Evolutionary conservation across 1,140 invertebrate species (phyloP), one percentile per base, ranked within the genome.

Genomic region (Archivesica marissinica): DNA sequence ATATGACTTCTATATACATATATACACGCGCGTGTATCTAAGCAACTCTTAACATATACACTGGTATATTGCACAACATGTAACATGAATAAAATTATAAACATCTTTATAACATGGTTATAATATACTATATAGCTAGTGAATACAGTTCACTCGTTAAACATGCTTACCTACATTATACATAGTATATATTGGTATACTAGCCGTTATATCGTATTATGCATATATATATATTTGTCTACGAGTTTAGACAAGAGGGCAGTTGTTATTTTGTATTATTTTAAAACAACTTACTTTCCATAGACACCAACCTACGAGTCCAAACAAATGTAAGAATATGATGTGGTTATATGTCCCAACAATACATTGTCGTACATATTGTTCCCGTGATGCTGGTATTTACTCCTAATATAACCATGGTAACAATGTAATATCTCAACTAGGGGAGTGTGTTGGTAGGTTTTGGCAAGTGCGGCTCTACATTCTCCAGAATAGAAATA

Each of bases 61-160:
- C 7, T 7, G 54, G 13, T 64, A 64, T 64, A 64, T 64, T 64
- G 59, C 59, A 64, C 59, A 35, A 33, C 30, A 35, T 64, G 38
- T 35, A 33, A 64, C 1, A 59, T 59, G 4, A 59, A 17, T 64
- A 35, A 35, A 64, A 64, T 52, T 25, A 25, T 35, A 2, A 28
- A 64, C 59, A 64, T 64, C 30, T 25, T 33, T 52, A n/a, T 64
- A 64, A 64, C 59, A 64, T 64, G 59, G 38, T 64, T 28, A 28
- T 9, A 47, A 7, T 9, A 47, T 47, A 47, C 20, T 47, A 20
- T 47, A 47, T 47, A 47, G n/a, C 33, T n/a, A n/a, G n/a, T n/a
- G n/a, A n/a, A n/a, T n/a, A n/a, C n/a, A n/a, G n/a, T n/a, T n/a
- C n/a, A n/a, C n/a, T n/a, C n/a, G n/a, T n/a, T n/a, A n/a, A n/a